phyloP scores from a whole-genome alignment of 1,140 invertebrate genomes.

The Drosophila sechellia region DNA sequence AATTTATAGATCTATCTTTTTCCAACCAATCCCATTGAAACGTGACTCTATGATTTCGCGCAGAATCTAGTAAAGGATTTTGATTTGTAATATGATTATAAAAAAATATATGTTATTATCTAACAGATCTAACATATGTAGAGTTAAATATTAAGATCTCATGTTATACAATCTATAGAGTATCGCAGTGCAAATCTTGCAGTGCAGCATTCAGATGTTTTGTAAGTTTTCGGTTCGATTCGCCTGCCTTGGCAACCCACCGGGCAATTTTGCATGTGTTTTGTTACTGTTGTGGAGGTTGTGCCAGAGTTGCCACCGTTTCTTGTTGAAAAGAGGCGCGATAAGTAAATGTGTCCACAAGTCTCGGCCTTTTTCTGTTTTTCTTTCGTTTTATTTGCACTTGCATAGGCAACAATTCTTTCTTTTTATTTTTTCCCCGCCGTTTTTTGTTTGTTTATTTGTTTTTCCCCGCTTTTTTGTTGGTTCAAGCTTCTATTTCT shows the following conservation, averaged over 20 bases:
- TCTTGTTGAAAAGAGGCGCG: constrained; percentile 77
- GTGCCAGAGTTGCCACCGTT: constrained; percentile 71
- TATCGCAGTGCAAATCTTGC: constrained; percentile 1
- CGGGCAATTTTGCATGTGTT: constrained; percentile 70
- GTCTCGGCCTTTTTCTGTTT: constrained; percentile 40
- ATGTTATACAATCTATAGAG: too few species aligned
- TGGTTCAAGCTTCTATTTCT: constrained; percentile 59
- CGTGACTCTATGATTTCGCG: too few species aligned
- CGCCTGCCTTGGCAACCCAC: constrained; percentile 43
- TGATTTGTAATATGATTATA: too few species aligned
- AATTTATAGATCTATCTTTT: not conserved
- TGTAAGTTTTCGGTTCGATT: constrained; percentile 48
- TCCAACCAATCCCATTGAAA: too few species aligned
- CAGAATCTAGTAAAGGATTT: too few species aligned
- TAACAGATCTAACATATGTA: too few species aligned
- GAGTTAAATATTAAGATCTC: too few species aligned
- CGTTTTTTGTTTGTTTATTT: constrained; percentile 47
- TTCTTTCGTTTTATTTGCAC: constrained; percentile 74
- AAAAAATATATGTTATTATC: too few species aligned
- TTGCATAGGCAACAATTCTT: constrained; percentile 66
- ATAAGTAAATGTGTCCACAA: constrained; percentile 82
- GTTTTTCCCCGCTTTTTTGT: constrained; percentile 42
- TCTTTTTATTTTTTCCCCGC: constrained; percentile 25
- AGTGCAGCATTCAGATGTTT: constrained; percentile 52
- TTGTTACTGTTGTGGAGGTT: constrained; percentile 22